Conservation (phyloP, 1,140 invertebrate genomes). For the Dreissena rostriformis region DNA sequence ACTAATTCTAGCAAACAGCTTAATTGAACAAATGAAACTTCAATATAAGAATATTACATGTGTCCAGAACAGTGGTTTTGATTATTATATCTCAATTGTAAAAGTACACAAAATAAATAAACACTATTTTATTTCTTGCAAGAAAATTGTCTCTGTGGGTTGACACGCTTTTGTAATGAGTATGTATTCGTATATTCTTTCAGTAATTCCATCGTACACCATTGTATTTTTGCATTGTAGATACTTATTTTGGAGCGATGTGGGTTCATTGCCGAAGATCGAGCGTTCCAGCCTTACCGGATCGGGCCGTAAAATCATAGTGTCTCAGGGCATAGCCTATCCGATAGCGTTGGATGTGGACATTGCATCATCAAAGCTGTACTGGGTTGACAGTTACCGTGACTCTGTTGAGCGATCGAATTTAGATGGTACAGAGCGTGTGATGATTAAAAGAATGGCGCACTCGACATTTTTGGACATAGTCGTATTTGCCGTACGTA, state of each 20-base stretch:
- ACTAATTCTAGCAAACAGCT: no score
- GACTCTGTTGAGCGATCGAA: conserved; percentile 15
- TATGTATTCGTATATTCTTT: no score
- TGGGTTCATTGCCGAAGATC: conserved; percentile 14
- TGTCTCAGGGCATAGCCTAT: background rate
- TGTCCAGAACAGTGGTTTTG: no score
- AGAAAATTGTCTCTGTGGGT: no score
- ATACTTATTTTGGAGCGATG: conserved; percentile 35
- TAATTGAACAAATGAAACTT: no score
- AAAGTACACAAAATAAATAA: no score
- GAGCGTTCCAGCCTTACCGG: conserved; percentile 22
- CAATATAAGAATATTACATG: no score
- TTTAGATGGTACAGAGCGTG: conserved; percentile 19
- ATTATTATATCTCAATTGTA: no score
- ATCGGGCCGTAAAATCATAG: background rate
- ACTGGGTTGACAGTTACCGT: conserved; percentile 7
- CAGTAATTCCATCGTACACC: no score
- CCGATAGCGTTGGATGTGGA: conserved; percentile 8
- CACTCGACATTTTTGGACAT: conserved; percentile 22
- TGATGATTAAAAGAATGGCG: background rate
- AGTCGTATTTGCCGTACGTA: conserved; percentile 10
- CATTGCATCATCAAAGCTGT: background rate
- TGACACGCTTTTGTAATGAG: no score
- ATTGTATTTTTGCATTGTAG: conserved; percentile 1
- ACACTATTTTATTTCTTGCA: no score